phyloP scores from a whole-genome alignment of 2,113 vertebrate species.

The Saguinus midas region DNA sequence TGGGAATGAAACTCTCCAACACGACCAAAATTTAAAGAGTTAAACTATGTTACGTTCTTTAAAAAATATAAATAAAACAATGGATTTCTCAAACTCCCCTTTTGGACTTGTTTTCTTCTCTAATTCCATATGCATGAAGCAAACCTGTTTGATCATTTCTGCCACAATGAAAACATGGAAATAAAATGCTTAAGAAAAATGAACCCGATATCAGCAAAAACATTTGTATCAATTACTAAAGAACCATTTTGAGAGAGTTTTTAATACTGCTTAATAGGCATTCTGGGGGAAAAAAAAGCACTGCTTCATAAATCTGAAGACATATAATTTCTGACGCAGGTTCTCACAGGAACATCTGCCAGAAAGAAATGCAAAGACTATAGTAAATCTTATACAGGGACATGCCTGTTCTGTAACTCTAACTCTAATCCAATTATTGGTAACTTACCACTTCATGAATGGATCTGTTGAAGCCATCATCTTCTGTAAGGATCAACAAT shows the following conservation, averaged over 20 bases:
- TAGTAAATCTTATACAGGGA: not conserved
- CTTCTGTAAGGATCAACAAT: constrained; percentile 97
- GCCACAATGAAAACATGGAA: not conserved
- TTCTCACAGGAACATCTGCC: not conserved
- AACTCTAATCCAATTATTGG: not conserved
- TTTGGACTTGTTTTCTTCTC: not conserved
- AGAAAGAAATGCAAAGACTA: not conserved
- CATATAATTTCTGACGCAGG: not conserved
- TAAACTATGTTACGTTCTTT: not conserved
- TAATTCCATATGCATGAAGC: not conserved
- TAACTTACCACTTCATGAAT: constrained; percentile 97
- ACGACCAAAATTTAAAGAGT: constrained; percentile 27
- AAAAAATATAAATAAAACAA: not conserved
- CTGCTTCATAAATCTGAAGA: not conserved
- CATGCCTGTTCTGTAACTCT: not conserved
- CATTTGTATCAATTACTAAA: not conserved
- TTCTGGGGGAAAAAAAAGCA: not conserved
- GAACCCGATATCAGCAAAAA: not conserved
- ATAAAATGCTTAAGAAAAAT: constrained; percentile 12
- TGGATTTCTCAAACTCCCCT: not conserved
- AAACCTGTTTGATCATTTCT: constrained; percentile 3
- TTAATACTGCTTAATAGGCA: not conserved
- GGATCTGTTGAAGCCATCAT: constrained; percentile 97
- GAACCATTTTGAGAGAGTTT: not conserved
- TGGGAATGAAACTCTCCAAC: constrained; percentile 50